Evolutionary conservation across 2,888 invertebrate genomes (phyloP).

Genomic region (Melanargia galathea): DNA sequence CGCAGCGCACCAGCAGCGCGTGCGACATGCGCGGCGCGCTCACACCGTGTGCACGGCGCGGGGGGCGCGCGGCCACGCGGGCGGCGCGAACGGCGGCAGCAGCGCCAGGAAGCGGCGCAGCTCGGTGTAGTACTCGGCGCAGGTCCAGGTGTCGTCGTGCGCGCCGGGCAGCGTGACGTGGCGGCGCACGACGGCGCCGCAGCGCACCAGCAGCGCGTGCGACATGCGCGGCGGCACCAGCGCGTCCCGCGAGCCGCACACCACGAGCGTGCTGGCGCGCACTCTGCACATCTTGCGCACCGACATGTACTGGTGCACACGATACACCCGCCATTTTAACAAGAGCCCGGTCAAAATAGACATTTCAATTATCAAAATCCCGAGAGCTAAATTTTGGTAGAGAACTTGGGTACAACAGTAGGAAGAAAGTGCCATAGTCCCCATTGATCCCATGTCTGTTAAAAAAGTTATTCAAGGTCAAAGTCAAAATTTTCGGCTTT

Average conservation of each 20-base stretch:
- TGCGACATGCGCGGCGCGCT: background rate
- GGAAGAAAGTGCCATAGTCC: no score
- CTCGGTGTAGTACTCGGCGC: slow-evolving; percentile 88
- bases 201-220: slow-evolving; percentile 88
- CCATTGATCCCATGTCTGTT: no score
- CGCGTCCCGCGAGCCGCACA: slow-evolving; percentile 93
- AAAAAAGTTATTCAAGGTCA: no score
- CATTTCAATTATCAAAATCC: no score
- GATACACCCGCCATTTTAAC: background rate
- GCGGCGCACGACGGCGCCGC: slow-evolving; percentile 89
- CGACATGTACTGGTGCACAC: slow-evolving; percentile 85
- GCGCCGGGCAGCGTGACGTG: slow-evolving; percentile 91
- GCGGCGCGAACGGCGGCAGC: slow-evolving; percentile 47
- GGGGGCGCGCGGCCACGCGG: background rate
- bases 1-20: no score
- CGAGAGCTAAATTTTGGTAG: no score
- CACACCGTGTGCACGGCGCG: slow-evolving; percentile 6
- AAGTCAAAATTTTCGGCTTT: no score
- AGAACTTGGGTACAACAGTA: no score
- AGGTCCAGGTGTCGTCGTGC: slow-evolving; percentile 97
- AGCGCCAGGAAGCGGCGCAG: slow-evolving; percentile 80
- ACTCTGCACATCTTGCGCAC: slow-evolving; percentile 88
- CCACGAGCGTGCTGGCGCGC: slow-evolving; percentile 90
- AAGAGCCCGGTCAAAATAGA: no score
- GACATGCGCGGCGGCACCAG: slow-evolving; percentile 96